phyloP scores from a whole-genome alignment of 64 coral and sea anemone species.

The Montipora capricornis region DNA sequence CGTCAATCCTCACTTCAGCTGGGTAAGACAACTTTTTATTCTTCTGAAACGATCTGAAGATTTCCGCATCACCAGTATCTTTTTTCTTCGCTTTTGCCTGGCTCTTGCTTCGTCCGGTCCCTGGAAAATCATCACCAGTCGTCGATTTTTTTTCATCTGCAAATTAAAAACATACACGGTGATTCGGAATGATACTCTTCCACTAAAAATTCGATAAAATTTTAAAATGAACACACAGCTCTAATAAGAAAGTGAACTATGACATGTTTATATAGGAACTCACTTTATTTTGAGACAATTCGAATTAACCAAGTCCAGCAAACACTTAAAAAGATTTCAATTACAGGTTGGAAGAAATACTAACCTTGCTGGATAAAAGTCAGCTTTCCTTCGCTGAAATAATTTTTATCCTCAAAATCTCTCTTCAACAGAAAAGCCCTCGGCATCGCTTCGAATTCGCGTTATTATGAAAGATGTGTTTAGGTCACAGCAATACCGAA shows the following conservation, averaged over 20 bases:
- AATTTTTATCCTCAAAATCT: constrained; percentile 52
- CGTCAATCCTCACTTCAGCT: constrained; percentile 56
- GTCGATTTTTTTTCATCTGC: not conserved
- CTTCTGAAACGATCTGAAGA: constrained; percentile 25
- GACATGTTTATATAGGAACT: constrained; percentile 56
- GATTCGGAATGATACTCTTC: constrained; percentile 70
- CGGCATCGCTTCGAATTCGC: constrained; percentile 58
- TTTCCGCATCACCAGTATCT: not conserved
- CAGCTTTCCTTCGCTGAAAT: constrained; percentile 3
- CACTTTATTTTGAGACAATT: constrained; percentile 59
- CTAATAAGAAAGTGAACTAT: constrained; percentile 54
- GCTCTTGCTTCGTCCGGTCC: constrained; percentile 8
- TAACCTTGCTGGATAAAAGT: constrained; percentile 30
- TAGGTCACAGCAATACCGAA: not conserved
- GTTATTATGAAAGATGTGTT: constrained; percentile 11
- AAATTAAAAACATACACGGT: constrained; percentile 64
- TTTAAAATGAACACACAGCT: constrained; percentile 80
- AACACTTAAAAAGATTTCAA: constrained; percentile 43
- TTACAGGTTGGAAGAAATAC: not conserved
- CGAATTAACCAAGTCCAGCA: constrained; percentile 29
- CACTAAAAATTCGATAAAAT: constrained; percentile 54
- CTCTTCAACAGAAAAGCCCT: constrained; percentile 79
- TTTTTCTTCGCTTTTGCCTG: constrained; percentile 20
- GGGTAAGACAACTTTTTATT: constrained; percentile 58
- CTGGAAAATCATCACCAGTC: constrained; percentile 11